Conservation (phyloP, 2,888 invertebrate species). For the Periphyllus acericola region DNA sequence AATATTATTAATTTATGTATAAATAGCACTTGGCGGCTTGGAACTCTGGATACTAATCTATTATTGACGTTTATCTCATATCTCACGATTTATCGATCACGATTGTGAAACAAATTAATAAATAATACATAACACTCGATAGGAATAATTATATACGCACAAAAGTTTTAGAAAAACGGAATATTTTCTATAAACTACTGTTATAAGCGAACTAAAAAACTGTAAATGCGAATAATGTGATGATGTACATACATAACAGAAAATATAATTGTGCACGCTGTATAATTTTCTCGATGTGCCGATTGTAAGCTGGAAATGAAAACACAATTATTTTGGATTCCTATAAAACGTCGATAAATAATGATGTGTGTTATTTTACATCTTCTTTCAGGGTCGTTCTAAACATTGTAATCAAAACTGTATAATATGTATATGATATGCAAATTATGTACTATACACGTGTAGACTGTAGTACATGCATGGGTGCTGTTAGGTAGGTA, state of each 20-base stretch:
- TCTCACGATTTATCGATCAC: too few species aligned
- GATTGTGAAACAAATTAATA: too few species aligned
- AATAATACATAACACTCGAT: too few species aligned
- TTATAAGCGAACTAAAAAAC: too few species aligned
- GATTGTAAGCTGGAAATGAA: not conserved
- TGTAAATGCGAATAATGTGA: not conserved
- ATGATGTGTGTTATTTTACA: conserved; percentile 2
- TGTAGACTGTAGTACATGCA: not conserved
- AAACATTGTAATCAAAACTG: conserved; percentile 17
- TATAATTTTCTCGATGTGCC: not conserved
- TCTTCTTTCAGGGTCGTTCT: conserved; percentile 18
- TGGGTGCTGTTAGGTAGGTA: too few species aligned
- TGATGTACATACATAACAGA: not conserved
- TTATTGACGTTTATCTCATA: too few species aligned
- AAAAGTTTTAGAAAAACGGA: too few species aligned
- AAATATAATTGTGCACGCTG: not conserved
- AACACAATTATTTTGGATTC: not conserved
- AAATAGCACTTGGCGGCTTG: too few species aligned
- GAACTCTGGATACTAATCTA: too few species aligned
- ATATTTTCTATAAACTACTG: too few species aligned
- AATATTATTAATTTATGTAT: too few species aligned
- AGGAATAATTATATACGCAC: too few species aligned
- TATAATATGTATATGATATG: not conserved
- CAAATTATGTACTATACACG: not conserved
- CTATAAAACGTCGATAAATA: not conserved